A percentile compares a stretch with the other conserved stretches of the same genome.
Conservation (phyloP, 30 jellyfish, hydroid and myxozoan genomes). For the Catostylus mosaicus region DNA sequence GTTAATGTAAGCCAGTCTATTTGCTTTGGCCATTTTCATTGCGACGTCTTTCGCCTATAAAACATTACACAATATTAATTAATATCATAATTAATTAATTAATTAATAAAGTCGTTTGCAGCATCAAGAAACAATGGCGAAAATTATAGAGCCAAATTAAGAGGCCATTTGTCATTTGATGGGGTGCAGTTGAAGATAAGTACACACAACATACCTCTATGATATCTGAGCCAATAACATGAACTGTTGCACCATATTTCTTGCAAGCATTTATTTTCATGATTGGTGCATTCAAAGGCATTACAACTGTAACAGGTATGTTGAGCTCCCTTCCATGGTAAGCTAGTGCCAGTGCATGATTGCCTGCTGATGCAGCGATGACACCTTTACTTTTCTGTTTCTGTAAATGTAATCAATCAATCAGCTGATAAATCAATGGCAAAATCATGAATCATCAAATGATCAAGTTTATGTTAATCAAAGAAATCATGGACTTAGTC, state of each 20-base stretch:
- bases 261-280: conserved; percentile 89
- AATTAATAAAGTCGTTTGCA: too few relatives aligned
- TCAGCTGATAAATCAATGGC: not conserved
- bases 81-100: too few relatives aligned
- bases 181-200: not conserved
- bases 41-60: conserved; percentile 79
- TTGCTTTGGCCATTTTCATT: conserved; percentile 81
- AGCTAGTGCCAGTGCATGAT: conserved; percentile 99
- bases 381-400: conserved; percentile 93
- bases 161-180: too few relatives aligned
- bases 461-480: too few relatives aligned
- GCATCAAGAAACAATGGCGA: too few relatives aligned
- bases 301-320: conserved; percentile 94
- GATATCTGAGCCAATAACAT: conserved; percentile 90
- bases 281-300: conserved; percentile 99
- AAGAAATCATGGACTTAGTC: too few relatives aligned
- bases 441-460: too few relatives aligned
- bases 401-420: conserved; percentile 20
- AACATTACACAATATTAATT: too few relatives aligned
- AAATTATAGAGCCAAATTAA: too few relatives aligned
- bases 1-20: conserved; percentile 86
- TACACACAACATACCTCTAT: conserved; percentile 65
- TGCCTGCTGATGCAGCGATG: conserved; percentile 99
- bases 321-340: conserved; percentile 95
- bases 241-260: conserved; percentile 89